These are phyloP conservation scores for Scaptomyza montana DNA, from an alignment of 1,140 invertebrate species.

Conservation along the genomic window DNA sequence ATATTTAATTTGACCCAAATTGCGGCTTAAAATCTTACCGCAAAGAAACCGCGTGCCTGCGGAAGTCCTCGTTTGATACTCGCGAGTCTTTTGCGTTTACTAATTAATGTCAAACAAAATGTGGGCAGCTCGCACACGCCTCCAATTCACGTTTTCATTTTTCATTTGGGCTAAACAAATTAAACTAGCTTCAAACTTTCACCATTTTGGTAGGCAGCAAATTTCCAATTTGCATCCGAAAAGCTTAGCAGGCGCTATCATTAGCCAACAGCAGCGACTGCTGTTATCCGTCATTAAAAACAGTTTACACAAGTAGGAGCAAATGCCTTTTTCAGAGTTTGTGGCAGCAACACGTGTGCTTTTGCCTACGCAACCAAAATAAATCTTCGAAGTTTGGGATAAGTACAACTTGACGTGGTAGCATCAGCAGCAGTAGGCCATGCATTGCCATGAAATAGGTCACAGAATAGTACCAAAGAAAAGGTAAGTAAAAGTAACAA, in stretches of 20 bases:
- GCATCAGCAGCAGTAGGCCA: not conserved
- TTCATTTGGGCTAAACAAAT: conserved; percentile 22
- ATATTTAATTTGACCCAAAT: conserved; percentile 61
- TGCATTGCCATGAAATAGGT: not conserved
- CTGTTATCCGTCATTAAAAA: conserved; percentile 71
- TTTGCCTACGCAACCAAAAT: not conserved
- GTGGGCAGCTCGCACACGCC: conserved; percentile 23
- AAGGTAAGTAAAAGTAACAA: conserved; percentile 1
- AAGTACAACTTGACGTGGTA: not conserved
- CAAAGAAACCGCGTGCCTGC: conserved; percentile 63
- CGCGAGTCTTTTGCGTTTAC: conserved; percentile 36
- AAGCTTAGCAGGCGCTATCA: conserved; percentile 58
- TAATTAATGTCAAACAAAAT: conserved; percentile 60
- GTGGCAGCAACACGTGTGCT: conserved; percentile 10
- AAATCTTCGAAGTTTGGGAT: not conserved
- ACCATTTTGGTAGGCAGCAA: no score
- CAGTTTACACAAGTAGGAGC: conserved; percentile 45
- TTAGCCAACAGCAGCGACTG: conserved; percentile 53
- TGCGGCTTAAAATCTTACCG: conserved; percentile 61
- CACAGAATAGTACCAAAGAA: no score
- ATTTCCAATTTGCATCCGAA: conserved; percentile 44
- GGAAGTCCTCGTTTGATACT: conserved; percentile 57
- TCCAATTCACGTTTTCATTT: conserved; percentile 49
- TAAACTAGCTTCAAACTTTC: conserved; percentile 48
- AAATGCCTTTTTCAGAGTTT: conserved; percentile 27